Conservation (phyloP, 2,888 invertebrate genomes). For the Dione vanillae region DNA sequence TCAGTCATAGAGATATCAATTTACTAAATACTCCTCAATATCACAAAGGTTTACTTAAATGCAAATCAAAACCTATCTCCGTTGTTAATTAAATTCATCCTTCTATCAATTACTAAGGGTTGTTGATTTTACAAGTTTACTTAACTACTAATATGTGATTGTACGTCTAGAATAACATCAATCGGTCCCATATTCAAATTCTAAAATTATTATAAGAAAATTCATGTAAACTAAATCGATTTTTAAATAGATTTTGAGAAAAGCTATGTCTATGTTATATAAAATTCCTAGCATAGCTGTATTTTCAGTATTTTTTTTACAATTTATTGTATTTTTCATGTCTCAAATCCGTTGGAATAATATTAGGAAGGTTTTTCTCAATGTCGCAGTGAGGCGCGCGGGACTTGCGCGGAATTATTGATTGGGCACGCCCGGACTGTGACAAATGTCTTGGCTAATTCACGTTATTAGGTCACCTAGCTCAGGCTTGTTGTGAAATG, state of each 20-base stretch:
- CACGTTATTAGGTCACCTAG: constrained; percentile 31
- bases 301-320: too few relatives aligned
- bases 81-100: constrained; percentile 6
- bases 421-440: constrained; percentile 52
- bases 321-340: neutral
- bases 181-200: neutral
- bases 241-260: neutral
- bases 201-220: neutral
- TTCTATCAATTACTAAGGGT: neutral
- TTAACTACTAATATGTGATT: neutral
- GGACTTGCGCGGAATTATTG: constrained; percentile 57
- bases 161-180: neutral
- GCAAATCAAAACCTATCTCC: neutral
- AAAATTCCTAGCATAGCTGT: too few relatives aligned
- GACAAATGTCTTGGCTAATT: constrained; percentile 50
- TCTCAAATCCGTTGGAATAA: constrained; percentile 17
- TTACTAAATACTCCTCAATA: neutral
- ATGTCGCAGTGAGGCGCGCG: constrained; percentile 41
- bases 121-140: constrained; percentile 14
- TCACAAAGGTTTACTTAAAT: constrained; percentile 3
- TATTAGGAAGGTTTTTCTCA: constrained; percentile 32
- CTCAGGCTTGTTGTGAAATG: neutral
- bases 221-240: too few relatives aligned
- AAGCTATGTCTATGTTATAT: neutral
- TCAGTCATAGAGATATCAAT: neutral